Percentiles rank a stretch among this genome's conserved stretches.
Evolutionary conservation across 2,797 vertebrate species (phyloP).

Genomic region (Merluccius polli): DNA sequence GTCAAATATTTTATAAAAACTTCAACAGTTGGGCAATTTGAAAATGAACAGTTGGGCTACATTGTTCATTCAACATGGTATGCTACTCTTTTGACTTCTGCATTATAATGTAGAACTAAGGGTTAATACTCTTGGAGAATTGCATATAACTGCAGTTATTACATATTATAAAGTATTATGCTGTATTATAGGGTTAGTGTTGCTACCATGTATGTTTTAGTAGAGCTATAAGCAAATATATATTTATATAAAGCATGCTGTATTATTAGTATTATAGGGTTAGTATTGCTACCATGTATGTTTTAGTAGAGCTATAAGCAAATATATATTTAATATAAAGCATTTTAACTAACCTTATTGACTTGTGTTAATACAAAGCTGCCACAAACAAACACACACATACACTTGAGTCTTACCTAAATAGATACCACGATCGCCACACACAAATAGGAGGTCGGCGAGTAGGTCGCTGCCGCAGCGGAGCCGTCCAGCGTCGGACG

Average conservation of each 20-base stretch:
- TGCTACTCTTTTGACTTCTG: not conserved
- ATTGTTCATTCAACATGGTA: not conserved
- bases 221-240: too few relatives aligned
- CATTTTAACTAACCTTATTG: not conserved
- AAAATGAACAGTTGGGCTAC: not conserved
- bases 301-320: not conserved
- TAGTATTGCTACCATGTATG: not conserved
- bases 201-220: too few relatives aligned
- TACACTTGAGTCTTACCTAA: constrained; percentile 42
- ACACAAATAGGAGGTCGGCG: constrained; percentile 64
- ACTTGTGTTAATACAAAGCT: not conserved
- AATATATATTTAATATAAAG: too few relatives aligned
- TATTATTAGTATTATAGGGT: not conserved
- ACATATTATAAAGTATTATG: not conserved
- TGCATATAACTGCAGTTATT: not conserved
- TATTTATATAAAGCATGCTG: too few relatives aligned
- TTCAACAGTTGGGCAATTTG: not conserved
- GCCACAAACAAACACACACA: not conserved
- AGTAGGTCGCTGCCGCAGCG: constrained; percentile 65
- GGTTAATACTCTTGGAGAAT: not conserved
- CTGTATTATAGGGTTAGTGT: too few relatives aligned
- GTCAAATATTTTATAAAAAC: not conserved
- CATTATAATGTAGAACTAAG: not conserved
- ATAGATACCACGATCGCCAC: constrained; percentile 64
- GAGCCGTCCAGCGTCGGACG: constrained; percentile 36